These are phyloP conservation scores for Athalia cordata DNA, from an alignment of 2,888 invertebrate genomes.

Conservation along the genomic window DNA sequence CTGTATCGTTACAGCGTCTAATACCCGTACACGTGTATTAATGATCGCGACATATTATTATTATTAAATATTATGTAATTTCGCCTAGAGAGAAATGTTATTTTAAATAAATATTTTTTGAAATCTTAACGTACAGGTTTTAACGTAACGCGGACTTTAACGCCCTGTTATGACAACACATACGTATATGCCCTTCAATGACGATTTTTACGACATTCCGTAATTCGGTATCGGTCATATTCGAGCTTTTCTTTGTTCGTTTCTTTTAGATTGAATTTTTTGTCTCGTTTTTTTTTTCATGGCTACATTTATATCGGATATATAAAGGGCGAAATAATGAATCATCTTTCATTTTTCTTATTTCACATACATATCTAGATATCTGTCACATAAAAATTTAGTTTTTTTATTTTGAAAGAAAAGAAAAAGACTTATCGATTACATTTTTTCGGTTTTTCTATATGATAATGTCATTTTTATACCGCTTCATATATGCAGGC, in stretches of 20 bases:
- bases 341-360: no score
- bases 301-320: no score
- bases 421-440: neutral
- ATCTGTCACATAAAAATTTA: neutral
- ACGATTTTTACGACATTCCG: no score
- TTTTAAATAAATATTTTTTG: conserved; percentile 58
- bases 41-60: conserved; percentile 15
- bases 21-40: conserved; percentile 27
- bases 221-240: no score
- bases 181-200: neutral
- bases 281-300: no score
- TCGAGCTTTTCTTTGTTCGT: no score
- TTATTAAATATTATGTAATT: conserved; percentile 48
- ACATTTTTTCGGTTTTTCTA: no score
- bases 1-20: conserved; percentile 8
- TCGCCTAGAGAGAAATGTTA: conserved; percentile 53
- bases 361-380: no score
- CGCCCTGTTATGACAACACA: neutral
- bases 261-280: no score
- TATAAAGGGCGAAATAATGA: no score
- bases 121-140: conserved; percentile 42
- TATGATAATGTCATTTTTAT: no score
- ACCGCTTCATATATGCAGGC: no score
- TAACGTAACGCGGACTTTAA: neutral
- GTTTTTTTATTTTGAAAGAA: neutral